A percentile compares a stretch with the other conserved stretches of the same genome.
Conservation (phyloP, 2,888 invertebrate genomes). For the Campaea margaritaria region DNA sequence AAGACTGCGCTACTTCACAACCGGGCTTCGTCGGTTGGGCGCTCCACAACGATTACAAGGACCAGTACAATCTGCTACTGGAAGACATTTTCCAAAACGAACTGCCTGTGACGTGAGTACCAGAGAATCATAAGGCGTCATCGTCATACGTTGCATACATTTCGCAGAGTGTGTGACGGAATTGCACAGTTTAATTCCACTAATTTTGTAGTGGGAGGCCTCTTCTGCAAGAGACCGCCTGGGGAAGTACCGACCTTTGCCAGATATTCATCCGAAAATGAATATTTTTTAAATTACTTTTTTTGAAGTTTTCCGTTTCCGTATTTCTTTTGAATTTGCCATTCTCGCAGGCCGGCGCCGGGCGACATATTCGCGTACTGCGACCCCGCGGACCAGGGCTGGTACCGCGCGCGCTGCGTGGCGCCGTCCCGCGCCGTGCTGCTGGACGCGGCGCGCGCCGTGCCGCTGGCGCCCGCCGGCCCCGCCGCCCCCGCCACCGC, state of each 20-base stretch:
- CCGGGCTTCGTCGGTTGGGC: constrained; percentile 62
- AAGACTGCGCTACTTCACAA: constrained; percentile 44
- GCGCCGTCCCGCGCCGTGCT: constrained; percentile 51
- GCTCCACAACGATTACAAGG: constrained; percentile 50
- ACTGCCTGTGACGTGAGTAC: constrained; percentile 1
- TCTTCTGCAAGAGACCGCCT: no score
- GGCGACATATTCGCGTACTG: constrained; percentile 65
- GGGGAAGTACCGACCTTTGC: no score
- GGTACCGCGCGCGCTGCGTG: constrained; percentile 72
- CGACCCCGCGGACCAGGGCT: constrained; percentile 59
- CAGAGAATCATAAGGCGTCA: no score
- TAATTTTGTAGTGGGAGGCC: no score
- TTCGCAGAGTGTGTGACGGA: no score
- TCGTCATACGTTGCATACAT: no score
- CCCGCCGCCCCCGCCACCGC: constrained; percentile 24
- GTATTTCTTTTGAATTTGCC: no score
- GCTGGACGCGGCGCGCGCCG: constrained; percentile 58
- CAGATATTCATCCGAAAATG: no score
- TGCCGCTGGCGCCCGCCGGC: constrained; percentile 26
- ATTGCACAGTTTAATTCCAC: no score
- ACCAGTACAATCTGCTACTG: constrained; percentile 55
- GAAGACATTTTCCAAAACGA: constrained; percentile 38
- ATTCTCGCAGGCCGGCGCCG: constrained; percentile 50
- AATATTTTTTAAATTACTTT: no score
- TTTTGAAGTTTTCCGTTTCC: no score